Evolutionary conservation across 2,113 vertebrate genomes (phyloP), one percentile per base, ranked within the genome.

Genomic region (Bos javanicus): DNA sequence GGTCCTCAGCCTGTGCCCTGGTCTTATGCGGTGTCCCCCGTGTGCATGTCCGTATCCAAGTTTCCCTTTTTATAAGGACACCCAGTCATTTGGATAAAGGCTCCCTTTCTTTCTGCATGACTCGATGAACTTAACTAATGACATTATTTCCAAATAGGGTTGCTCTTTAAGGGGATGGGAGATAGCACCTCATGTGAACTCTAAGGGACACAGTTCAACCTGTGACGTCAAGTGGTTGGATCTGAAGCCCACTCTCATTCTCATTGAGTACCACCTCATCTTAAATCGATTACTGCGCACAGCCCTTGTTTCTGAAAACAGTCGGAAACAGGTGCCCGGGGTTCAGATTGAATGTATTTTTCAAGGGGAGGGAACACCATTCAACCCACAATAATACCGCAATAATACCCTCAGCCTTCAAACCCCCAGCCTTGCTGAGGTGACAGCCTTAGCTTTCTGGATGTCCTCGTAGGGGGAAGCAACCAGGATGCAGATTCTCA

Each of bases 11-110:
- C 46, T 87, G 59, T 10, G 7, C 19, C 19, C 19, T 39, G n/a
- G 19, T 6, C 10, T 39, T 6, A 2, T 0, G 10, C 13, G n/a
- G 15, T 6, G 0, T 17, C 2, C 25, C n/a, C 87, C 0, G 1
- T 6, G 6, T 8, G 13, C 1, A 1, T 2, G 50, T 21, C n/a
- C 54, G 16, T 30, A 16, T 16, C 33, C 62, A 4, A 1, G 12
- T 5, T 12, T 13, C 62, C 62, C 10, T 1, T 30, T 71, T 21
- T 17, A 28, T 39, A 11, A 39, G 62, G 48, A 28, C 15, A 6
- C 67, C 30, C 64, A 9, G 50, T 43, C 50, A 28, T 56, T 19
- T 25, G 33, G 62, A 13, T 39, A 39, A 56, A 89, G 50, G n/a
- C 16, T 88, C 14, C 10, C 26, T 67, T 21, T 13, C n/a, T n/a